These are phyloP conservation scores for Achroia grisella DNA, from an alignment of 1,140 invertebrate genomes.

Conservation along the genomic window DNA sequence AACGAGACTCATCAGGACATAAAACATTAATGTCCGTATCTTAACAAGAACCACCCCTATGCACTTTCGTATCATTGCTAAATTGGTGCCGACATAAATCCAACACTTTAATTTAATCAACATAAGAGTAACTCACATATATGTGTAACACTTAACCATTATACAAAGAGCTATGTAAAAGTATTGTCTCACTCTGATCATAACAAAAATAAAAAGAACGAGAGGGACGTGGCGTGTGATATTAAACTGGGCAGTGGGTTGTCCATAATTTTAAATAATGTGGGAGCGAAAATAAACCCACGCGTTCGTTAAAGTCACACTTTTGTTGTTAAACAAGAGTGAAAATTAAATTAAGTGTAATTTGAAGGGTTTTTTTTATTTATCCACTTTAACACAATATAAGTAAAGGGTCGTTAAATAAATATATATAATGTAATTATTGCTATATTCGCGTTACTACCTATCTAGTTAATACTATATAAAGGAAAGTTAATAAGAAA, in stretches of 20 bases:
- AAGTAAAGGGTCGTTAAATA: too few species aligned
- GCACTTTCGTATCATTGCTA: constrained; percentile 56
- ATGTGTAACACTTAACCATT: constrained; percentile 30
- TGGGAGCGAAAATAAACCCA: constrained; percentile 19
- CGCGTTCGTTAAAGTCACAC: constrained; percentile 18
- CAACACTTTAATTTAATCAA: constrained; percentile 66
- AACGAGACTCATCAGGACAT: background rate
- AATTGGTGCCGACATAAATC: constrained; percentile 63
- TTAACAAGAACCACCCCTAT: constrained; percentile 43
- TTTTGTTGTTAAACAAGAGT: constrained; percentile 11
- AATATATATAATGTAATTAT: too few species aligned
- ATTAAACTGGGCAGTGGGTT: constrained; percentile 20
- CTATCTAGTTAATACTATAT: too few species aligned
- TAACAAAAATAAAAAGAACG: background rate
- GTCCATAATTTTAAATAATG: constrained; percentile 43
- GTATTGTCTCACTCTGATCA: background rate
- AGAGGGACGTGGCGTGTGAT: constrained; percentile 5
- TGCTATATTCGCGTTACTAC: too few species aligned
- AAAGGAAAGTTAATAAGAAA: background rate
- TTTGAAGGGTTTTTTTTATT: constrained; percentile 4
- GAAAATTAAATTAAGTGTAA: constrained; percentile 13
- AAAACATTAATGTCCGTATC: background rate
- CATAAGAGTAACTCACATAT: constrained; percentile 46
- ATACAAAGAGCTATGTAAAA: constrained; percentile 27
- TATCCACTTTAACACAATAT: too few species aligned